phyloP scores from a whole-genome alignment of 2,113 vertebrate species.

The Maccullochella peelii region DNA sequence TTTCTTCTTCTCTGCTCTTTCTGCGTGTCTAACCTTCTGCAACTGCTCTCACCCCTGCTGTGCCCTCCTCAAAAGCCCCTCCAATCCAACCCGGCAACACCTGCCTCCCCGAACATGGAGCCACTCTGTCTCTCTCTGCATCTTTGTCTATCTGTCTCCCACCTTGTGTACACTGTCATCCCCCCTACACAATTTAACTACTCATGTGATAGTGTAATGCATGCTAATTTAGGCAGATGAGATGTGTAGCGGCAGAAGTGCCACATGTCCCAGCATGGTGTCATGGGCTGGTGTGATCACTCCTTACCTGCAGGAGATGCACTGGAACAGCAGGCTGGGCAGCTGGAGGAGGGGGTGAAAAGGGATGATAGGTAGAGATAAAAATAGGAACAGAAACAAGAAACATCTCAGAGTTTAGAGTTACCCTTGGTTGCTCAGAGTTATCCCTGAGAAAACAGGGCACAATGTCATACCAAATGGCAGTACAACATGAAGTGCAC shows the following conservation, averaged over 20 bases:
- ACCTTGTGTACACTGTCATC: conserved; percentile 51
- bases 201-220: conserved; percentile 76
- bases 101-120: conserved; percentile 29
- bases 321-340: conserved; percentile 67
- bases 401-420: conserved; percentile 26
- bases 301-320: conserved; percentile 74
- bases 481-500: background rate
- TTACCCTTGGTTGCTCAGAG: background rate
- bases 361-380: conserved; percentile 36
- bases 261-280: conserved; percentile 79
- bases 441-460: background rate
- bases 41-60: conserved; percentile 45
- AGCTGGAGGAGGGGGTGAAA: conserved; percentile 48
- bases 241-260: conserved; percentile 76
- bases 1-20: conserved; percentile 7
- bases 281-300: conserved; percentile 75
- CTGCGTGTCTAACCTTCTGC: conserved; percentile 12
- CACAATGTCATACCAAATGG: background rate
- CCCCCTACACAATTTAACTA: conserved; percentile 58
- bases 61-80: conserved; percentile 17
- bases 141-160: conserved; percentile 59
- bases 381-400: conserved; percentile 43
- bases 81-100: conserved; percentile 40
- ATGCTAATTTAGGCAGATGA: conserved; percentile 85
- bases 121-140: conserved; percentile 15